Conservation (phyloP, 2,797 vertebrate species). For the Garrulus glandarius region DNA sequence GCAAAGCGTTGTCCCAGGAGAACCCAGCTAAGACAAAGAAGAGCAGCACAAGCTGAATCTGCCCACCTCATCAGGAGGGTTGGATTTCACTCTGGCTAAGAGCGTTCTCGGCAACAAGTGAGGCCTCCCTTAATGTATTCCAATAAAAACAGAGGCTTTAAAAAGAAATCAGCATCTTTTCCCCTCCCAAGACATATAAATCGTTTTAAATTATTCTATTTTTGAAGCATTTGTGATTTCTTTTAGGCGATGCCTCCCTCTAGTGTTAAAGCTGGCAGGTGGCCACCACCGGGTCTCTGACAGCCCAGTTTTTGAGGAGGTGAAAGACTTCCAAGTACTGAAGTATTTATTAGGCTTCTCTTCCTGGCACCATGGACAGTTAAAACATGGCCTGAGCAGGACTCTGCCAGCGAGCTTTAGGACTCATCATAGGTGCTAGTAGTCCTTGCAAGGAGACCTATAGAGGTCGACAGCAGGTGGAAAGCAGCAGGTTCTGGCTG, state of each 20-base stretch:
- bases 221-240: neutral
- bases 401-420: neutral
- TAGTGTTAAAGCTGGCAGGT: slow-evolving; percentile 25
- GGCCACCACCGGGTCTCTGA: neutral
- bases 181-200: slow-evolving; percentile 35
- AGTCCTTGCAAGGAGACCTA: neutral
- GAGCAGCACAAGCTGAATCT: neutral
- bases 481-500: neutral
- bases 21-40: slow-evolving; percentile 28
- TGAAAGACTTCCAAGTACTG: neutral
- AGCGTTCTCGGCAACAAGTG: slow-evolving; percentile 27
- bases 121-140: slow-evolving; percentile 44
- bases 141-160: slow-evolving; percentile 58
- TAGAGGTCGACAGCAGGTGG: neutral
- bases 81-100: slow-evolving; percentile 30
- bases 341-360: neutral
- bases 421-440: neutral
- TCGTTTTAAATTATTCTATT: neutral
- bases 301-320: neutral
- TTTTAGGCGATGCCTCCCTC: slow-evolving; percentile 43
- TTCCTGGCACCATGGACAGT: neutral
- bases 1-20: slow-evolving; percentile 15
- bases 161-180: slow-evolving; percentile 26
- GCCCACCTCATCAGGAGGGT: slow-evolving; percentile 43
- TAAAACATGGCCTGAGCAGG: neutral